Percentiles rank a stretch among this genome's conserved stretches.
phyloP scores from a whole-genome alignment of 2,113 vertebrate genomes.

The Vulpes vulpes region DNA sequence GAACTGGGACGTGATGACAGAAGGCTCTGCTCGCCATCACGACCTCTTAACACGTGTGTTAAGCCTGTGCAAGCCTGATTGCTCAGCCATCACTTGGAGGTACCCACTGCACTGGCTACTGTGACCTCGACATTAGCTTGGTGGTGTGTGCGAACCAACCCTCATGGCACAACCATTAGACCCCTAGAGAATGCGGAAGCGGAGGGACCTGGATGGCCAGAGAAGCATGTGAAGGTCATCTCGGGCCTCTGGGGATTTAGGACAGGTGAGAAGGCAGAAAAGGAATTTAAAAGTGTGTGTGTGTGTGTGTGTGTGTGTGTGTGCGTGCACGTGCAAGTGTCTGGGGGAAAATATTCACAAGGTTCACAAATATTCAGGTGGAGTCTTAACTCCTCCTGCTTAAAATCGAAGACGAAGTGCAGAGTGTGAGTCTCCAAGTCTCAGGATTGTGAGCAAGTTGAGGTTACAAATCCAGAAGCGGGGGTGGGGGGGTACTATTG shows the following conservation, averaged over 20 bases:
- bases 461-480: constrained; percentile 10
- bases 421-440: neutral
- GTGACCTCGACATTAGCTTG: neutral
- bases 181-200: neutral
- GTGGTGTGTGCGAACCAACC: neutral
- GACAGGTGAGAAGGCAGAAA: neutral
- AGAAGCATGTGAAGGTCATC: neutral
- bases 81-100: neutral
- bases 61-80: neutral
- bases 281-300: neutral
- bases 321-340: too few species aligned
- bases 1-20: neutral
- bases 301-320: too few species aligned
- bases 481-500: neutral
- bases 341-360: neutral
- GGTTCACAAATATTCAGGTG: neutral
- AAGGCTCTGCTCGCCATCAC: neutral
- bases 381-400: neutral
- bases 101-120: neutral
- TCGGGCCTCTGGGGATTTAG: neutral
- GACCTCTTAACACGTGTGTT: too few species aligned
- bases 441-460: constrained; percentile 1
- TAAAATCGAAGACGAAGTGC: neutral
- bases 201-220: neutral
- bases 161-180: neutral